These are phyloP conservation scores for Bradynema listronoti DNA, from an alignment of 1,140 invertebrate genomes.

Conservation along the genomic window DNA sequence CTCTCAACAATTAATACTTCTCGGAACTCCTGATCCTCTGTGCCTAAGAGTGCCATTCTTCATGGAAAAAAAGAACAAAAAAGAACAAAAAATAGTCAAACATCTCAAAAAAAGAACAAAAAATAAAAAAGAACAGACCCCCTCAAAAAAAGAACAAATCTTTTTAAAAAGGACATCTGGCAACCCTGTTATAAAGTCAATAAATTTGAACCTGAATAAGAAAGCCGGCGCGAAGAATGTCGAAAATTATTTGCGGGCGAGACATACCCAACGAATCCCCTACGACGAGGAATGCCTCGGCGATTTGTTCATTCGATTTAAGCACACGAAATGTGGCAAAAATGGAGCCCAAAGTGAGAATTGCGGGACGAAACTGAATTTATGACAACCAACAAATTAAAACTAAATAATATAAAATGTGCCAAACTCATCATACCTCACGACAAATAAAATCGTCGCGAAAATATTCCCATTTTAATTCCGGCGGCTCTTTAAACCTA, in stretches of 20 bases:
- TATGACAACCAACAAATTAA: background rate
- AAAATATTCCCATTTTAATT: conserved; percentile 16
- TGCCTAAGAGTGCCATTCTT: too few relatives aligned
- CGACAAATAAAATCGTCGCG: conserved; percentile 22
- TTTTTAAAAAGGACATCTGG: background rate
- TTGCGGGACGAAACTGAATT: conserved; percentile 34
- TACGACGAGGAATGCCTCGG: conserved; percentile 19
- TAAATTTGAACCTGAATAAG: conserved; percentile 18
- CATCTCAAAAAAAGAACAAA: too few relatives aligned
- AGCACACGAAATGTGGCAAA: conserved; percentile 38
- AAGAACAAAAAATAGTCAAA: too few relatives aligned
- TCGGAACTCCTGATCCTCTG: too few relatives aligned
- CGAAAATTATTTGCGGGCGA: conserved; percentile 22
- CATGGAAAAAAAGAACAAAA: too few relatives aligned
- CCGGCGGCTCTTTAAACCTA: conserved; percentile 11
- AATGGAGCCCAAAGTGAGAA: conserved; percentile 31
- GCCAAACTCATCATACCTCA: too few relatives aligned
- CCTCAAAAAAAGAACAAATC: too few relatives aligned
- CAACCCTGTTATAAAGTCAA: background rate
- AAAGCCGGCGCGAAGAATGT: conserved; percentile 30
- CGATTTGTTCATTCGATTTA: conserved; percentile 33
- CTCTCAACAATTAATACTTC: too few relatives aligned
- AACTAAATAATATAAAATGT: background rate
- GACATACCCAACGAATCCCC: conserved; percentile 17
- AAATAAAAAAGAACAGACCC: too few relatives aligned